Evolutionary conservation across 2,113 vertebrate genomes (phyloP), one percentile per base, ranked within the genome.

Genomic region (Otis tarda): DNA sequence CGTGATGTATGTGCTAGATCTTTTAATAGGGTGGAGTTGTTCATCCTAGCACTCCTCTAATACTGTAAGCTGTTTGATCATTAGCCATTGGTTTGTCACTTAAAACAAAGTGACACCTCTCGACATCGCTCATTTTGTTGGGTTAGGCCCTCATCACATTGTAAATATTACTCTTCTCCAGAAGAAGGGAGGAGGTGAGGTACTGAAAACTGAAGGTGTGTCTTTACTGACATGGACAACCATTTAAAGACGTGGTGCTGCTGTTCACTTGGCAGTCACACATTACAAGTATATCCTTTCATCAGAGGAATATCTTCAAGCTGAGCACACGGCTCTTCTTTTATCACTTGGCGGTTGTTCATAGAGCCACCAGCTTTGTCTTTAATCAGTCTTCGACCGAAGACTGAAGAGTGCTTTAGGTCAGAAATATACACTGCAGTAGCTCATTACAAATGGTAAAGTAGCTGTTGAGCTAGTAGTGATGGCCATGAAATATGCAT

Each of bases 401-500:
- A 83, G 47, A n/a, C 25, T 69, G 75, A 57, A 22, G 93, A 64
- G 33, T 35, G 7, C 3, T 83, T 83, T 81, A 56, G 14, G 8
- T 70, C 75, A 80, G 64, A 92, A 95, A 85, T 17, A 49, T 0
- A 70, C 17, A 57, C 45, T 5, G 3, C 21, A 22, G 71, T 55
- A 83, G 14, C 37, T 78, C 64, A 43, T 64, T 50, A 27, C 19
- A 71, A 94, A 91, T 30, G 21, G 80, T 55, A 74, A 81, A 90
- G 56, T 57, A 41, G 52, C 14, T 0, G 3, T 89, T 56, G 83
- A 89, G 47, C 47, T 78, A 25, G 52, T 35, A 52, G 52, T 14
- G 37, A 25, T 31, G 25, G 61, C 88, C 60, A 88, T 94, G 52
- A 92, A 95, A 93, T 87, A 95, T 90, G 68, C 63, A 95, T 59